Percentiles rank a stretch among this genome's conserved stretches.
These are phyloP conservation scores for Montifringilla adamsi DNA, from an alignment of 2,113 vertebrate genomes.

Conservation along the genomic window DNA sequence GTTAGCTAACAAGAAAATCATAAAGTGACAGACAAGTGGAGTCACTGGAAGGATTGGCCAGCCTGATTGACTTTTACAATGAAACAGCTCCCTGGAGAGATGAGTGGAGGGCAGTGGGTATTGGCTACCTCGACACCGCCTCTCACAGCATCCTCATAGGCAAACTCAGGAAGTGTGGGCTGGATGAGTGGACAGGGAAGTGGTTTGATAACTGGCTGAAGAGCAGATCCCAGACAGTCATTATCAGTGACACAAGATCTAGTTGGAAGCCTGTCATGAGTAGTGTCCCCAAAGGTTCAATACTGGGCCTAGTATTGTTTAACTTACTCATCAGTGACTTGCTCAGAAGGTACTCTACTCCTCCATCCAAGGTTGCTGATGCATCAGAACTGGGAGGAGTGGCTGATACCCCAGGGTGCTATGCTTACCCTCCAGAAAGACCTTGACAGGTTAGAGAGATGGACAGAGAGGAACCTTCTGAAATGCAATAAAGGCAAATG, in stretches of 20 bases:
- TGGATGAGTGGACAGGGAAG: neutral
- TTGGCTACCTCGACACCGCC: accelerated
- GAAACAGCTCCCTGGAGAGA: neutral
- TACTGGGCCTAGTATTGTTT: neutral
- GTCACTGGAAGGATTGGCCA: neutral
- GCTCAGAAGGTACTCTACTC: neutral
- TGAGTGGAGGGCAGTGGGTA: neutral
- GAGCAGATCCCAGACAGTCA: neutral
- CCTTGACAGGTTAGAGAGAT: neutral
- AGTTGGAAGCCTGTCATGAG: neutral
- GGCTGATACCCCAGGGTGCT: neutral
- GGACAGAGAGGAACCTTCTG: neutral
- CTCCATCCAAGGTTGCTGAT: neutral
- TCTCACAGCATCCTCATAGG: neutral
- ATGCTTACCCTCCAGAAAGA: neutral
- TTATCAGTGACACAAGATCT: neutral
- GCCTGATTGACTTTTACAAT: accelerated
- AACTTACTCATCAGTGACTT: neutral
- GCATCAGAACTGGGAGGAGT: neutral
- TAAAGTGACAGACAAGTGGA: neutral
- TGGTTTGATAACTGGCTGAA: neutral
- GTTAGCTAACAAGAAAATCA: neutral
- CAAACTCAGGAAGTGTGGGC: neutral
- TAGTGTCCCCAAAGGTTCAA: neutral
- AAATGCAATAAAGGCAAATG: neutral